Percentiles rank a stretch among this genome's conserved stretches.
Evolutionary conservation across 2,888 invertebrate species (phyloP).

Genomic region (Phlogophora meticulosa): DNA sequence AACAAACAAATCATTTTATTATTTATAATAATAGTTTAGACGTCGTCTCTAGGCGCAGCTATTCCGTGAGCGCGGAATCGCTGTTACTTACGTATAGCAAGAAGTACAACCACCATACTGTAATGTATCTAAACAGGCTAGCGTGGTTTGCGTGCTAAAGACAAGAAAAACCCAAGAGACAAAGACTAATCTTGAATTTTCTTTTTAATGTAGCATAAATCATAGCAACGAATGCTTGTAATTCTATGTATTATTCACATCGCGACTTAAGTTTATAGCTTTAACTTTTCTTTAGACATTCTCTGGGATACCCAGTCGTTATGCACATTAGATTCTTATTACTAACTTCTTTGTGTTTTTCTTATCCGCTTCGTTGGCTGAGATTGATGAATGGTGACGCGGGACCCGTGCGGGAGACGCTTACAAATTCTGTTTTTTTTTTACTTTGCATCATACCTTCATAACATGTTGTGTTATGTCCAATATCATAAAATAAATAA

Average conservation of each 20-base stretch:
- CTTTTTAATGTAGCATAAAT: slow-evolving; percentile 1
- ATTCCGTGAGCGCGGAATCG: no score
- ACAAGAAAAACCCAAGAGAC: slow-evolving; percentile 7
- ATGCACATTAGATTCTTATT: slow-evolving; percentile 6
- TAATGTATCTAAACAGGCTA: no score
- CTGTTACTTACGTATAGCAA: no score
- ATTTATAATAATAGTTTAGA: no score
- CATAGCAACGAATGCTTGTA: slow-evolving; percentile 9
- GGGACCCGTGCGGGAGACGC: not conserved
- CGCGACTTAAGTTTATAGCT: slow-evolving; percentile 29
- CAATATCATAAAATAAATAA: no score
- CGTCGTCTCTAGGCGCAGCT: no score
- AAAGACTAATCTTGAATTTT: not conserved
- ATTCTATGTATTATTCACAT: slow-evolving; percentile 36
- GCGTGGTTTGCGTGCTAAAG: not conserved
- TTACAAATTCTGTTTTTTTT: not conserved
- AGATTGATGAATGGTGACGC: slow-evolving; percentile 21
- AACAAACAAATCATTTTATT: no score
- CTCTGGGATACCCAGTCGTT: slow-evolving; percentile 20
- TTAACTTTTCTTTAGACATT: slow-evolving; percentile 11
- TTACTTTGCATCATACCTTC: not conserved
- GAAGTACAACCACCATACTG: no score
- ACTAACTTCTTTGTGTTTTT: slow-evolving; percentile 29
- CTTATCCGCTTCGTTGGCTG: slow-evolving; percentile 4
- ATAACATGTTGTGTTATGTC: no score